Conservation (phyloP, 2,113 vertebrate species). For the Otocyon megalotis region DNA sequence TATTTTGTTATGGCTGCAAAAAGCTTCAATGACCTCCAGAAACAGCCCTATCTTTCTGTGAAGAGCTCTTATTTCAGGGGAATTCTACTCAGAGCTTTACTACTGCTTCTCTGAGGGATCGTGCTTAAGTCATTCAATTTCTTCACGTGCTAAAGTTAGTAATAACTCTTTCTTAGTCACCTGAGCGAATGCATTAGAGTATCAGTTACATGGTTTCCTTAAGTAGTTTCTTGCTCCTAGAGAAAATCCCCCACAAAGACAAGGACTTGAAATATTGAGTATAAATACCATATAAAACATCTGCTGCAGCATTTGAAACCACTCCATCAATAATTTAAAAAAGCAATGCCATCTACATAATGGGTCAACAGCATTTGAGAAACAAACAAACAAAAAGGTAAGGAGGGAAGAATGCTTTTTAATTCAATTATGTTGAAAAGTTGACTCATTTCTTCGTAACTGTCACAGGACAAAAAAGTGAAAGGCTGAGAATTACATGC, state of each 20-base stretch:
- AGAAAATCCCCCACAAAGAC: constrained; percentile 30
- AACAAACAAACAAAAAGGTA: neutral
- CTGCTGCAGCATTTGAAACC: neutral
- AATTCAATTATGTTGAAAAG: constrained; percentile 67
- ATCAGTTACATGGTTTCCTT: neutral
- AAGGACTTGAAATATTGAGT: neutral
- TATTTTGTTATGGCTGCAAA: neutral
- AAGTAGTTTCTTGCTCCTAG: neutral
- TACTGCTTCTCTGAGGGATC: neutral
- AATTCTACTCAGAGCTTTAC: neutral
- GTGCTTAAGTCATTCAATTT: neutral
- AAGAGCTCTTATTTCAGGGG: neutral
- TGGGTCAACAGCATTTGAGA: constrained; percentile 75
- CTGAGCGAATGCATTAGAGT: neutral
- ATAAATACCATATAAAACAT: neutral
- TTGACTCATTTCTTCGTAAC: constrained; percentile 74
- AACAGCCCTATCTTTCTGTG: neutral
- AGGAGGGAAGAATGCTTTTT: neutral
- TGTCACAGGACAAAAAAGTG: constrained; percentile 75
- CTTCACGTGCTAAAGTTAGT: neutral
- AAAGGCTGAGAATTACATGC: constrained; percentile 77
- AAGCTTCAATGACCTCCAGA: neutral
- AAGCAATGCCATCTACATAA: constrained; percentile 66
- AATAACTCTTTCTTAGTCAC: neutral
- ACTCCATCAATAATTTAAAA: neutral